Conservation (phyloP, 2,797 vertebrate genomes). For the Emydoidea blandingii region DNA sequence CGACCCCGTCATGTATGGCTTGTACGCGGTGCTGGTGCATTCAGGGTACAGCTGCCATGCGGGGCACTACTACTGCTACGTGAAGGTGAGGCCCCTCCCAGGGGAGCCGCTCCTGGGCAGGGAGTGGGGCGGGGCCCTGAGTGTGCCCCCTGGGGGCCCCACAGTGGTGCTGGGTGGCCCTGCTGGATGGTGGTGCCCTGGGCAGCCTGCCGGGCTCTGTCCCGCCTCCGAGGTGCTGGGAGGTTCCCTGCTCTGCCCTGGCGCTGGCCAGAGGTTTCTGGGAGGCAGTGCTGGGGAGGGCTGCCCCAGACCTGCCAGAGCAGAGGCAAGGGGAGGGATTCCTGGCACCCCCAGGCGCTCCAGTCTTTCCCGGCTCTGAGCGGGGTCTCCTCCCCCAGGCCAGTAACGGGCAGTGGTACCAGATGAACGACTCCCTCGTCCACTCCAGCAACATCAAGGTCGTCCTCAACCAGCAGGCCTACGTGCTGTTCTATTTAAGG, state of each 20-base stretch:
- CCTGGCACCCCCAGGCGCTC: background rate
- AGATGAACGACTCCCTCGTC: constrained; percentile 96
- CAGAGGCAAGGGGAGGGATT: accelerated
- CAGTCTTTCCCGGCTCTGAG: accelerated
- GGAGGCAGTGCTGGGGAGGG: background rate
- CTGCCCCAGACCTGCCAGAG: background rate
- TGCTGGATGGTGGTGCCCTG: accelerated
- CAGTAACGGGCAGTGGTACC: constrained; percentile 97
- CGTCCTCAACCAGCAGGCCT: constrained; percentile 97
- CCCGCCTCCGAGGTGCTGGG: too few relatives aligned
- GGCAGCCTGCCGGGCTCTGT: accelerated
- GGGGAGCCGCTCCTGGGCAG: background rate
- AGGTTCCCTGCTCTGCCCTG: background rate
- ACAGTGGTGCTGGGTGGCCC: background rate
- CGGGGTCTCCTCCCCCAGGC: constrained; percentile 80
- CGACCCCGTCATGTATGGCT: constrained; percentile 90
- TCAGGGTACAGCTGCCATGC: constrained; percentile 96
- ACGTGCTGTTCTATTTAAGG: constrained; percentile 96
- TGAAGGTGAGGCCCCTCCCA: constrained; percentile 85
- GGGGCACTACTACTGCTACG: constrained; percentile 96
- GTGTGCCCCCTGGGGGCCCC: too few relatives aligned
- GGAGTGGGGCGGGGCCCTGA: accelerated
- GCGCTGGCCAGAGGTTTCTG: background rate
- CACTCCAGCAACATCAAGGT: constrained; percentile 96
- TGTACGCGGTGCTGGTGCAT: constrained; percentile 96